Evolutionary conservation across 1,140 invertebrate genomes (phyloP).

Genomic region (Sesamia nonagrioides): DNA sequence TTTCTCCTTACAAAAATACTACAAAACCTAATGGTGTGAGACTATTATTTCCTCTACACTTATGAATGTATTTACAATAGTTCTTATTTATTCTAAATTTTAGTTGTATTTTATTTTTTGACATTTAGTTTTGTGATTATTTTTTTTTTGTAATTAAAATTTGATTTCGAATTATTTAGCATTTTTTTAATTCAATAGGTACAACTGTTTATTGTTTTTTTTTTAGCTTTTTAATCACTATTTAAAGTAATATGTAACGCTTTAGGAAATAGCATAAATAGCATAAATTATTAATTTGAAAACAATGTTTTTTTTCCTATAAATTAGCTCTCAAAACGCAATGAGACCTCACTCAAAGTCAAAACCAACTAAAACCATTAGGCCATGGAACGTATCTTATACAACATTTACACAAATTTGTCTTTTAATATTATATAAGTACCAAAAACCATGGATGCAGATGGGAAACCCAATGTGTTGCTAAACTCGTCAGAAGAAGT

Average conservation of each 20-base stretch:
- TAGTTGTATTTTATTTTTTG: conserved; percentile 15
- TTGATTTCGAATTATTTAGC: neutral
- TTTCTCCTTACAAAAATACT: conserved; percentile 72
- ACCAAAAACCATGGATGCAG: neutral
- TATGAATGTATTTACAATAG: conserved; percentile 14
- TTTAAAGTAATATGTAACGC: too few species aligned
- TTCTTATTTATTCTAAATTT: conserved; percentile 1
- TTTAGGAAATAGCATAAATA: too few species aligned
- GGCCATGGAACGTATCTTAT: neutral
- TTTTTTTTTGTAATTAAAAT: conserved; percentile 11
- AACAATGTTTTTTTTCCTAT: neutral
- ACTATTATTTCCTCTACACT: conserved; percentile 66
- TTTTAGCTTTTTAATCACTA: too few species aligned
- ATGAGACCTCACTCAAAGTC: neutral
- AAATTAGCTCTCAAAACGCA: neutral
- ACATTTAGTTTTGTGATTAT: conserved; percentile 27
- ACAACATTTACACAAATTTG: neutral
- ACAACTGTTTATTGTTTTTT: too few species aligned
- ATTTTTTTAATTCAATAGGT: neutral
- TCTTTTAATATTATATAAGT: neutral
- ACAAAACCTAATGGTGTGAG: conserved; percentile 64
- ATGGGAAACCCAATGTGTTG: neutral
- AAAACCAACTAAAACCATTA: neutral
- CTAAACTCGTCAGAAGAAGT: conserved; percentile 28
- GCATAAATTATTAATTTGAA: too few species aligned